phyloP scores from a whole-genome alignment of 2,888 invertebrate species.

The Netelia virgata region DNA sequence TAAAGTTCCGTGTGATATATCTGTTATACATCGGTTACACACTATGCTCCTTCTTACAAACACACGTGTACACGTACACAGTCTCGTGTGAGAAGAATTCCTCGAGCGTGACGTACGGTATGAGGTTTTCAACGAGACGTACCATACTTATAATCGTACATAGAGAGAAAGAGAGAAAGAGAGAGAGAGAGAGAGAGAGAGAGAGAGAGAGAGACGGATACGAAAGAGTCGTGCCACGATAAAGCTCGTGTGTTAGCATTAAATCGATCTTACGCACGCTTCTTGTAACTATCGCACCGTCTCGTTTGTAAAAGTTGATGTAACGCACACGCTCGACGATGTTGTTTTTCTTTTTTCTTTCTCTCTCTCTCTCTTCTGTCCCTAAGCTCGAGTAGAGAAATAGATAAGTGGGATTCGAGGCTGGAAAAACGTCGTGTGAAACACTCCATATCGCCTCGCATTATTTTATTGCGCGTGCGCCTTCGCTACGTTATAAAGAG shows the following conservation, averaged over 20 bases:
- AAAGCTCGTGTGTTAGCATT: slow-evolving; percentile 22
- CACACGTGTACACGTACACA: slow-evolving; percentile 1
- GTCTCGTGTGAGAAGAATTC: slow-evolving; percentile 41
- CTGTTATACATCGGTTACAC: neutral
- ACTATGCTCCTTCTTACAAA: neutral
- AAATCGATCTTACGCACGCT: slow-evolving; percentile 56
- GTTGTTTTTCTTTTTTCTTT: slow-evolving; percentile 9
- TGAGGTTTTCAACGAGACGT: slow-evolving; percentile 51
- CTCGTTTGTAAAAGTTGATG: slow-evolving; percentile 48
- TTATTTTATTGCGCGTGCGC: neutral
- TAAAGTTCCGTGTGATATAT: neutral
- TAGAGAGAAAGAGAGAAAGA: too few species aligned
- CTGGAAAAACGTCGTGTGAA: slow-evolving; percentile 26
- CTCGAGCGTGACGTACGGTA: slow-evolving; percentile 59
- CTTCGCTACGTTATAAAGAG: too few species aligned
- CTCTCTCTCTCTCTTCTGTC: neutral
- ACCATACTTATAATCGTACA: neutral
- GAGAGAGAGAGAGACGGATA: neutral
- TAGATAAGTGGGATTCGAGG: slow-evolving; percentile 42
- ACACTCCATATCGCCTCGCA: slow-evolving; percentile 21
- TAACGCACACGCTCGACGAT: slow-evolving; percentile 33
- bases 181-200: neutral
- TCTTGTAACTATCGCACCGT: slow-evolving; percentile 46
- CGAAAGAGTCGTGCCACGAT: slow-evolving; percentile 1
- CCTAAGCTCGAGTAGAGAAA: slow-evolving; percentile 48